Evolutionary conservation across 2,797 vertebrate genomes (phyloP).

Genomic region (Enteromius viviparus): DNA sequence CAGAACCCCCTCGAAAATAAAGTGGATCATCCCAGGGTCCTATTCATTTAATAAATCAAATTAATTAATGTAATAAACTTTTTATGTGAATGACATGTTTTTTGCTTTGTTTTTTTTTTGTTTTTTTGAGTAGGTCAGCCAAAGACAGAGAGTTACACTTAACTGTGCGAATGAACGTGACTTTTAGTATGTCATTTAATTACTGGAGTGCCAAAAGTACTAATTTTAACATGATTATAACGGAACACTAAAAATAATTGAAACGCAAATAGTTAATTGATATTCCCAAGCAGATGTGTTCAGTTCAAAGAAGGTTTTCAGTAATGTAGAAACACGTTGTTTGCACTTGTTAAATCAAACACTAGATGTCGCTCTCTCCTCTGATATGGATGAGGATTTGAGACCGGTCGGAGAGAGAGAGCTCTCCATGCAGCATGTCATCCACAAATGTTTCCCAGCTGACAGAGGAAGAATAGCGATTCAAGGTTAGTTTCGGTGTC

Average conservation of each 20-base stretch:
- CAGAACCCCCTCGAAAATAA: no score
- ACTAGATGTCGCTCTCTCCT: slow-evolving; percentile 48
- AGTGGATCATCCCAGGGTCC: no score
- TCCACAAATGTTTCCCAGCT: slow-evolving; percentile 25
- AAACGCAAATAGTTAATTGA: background rate
- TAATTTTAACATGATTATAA: background rate
- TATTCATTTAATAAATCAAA: no score
- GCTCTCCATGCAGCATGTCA: background rate
- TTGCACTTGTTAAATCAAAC: slow-evolving; percentile 1
- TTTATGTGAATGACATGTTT: no score
- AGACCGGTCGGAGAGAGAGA: background rate
- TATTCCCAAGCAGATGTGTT: background rate
- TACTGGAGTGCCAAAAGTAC: background rate
- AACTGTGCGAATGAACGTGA: background rate
- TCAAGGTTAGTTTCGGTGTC: slow-evolving; percentile 13
- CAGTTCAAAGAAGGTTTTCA: background rate
- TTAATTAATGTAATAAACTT: no score
- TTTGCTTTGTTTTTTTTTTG: no score
- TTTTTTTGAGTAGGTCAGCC: background rate
- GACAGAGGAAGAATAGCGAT: slow-evolving; percentile 1
- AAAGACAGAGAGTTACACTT: background rate
- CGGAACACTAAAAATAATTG: background rate
- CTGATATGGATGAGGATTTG: background rate
- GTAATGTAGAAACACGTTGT: background rate
- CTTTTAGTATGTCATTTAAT: no score